phyloP scores from a whole-genome alignment of 2,888 invertebrate genomes.

The Apodemia duryi region DNA sequence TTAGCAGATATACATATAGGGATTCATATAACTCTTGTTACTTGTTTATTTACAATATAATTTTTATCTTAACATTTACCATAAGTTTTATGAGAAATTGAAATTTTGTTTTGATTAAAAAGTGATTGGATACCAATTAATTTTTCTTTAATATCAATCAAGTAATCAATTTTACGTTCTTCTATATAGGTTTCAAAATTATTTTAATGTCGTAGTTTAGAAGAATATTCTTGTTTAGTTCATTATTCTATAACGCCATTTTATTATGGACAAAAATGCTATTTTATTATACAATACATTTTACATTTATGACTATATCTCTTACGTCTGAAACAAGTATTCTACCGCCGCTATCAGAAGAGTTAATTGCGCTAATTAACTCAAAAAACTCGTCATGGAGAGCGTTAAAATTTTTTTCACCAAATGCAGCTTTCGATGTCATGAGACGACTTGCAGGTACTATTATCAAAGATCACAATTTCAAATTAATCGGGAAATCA shows the following conservation, averaged over 20 bases:
- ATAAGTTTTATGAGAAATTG: neutral
- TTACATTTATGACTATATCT: neutral
- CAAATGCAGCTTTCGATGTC: neutral
- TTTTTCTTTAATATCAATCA: neutral
- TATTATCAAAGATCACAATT: neutral
- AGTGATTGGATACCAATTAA: neutral
- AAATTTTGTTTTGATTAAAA: neutral
- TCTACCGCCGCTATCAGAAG: neutral
- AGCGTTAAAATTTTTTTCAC: neutral
- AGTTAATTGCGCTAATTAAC: neutral
- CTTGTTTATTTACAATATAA: too few species aligned
- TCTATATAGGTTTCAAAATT: neutral
- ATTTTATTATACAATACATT: neutral
- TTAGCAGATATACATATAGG: too few species aligned
- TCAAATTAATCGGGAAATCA: neutral
- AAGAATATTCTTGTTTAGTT: too few species aligned
- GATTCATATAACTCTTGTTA: too few species aligned
- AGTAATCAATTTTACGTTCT: neutral
- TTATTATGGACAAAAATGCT: neutral
- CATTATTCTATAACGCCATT: neutral
- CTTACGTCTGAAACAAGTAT: neutral
- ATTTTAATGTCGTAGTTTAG: neutral
- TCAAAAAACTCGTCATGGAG: neutral
- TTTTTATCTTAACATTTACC: neutral
- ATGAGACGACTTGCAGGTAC: neutral